Conservation (phyloP, 2,797 vertebrate species). For the Sternarchorhynchus goeldii region DNA sequence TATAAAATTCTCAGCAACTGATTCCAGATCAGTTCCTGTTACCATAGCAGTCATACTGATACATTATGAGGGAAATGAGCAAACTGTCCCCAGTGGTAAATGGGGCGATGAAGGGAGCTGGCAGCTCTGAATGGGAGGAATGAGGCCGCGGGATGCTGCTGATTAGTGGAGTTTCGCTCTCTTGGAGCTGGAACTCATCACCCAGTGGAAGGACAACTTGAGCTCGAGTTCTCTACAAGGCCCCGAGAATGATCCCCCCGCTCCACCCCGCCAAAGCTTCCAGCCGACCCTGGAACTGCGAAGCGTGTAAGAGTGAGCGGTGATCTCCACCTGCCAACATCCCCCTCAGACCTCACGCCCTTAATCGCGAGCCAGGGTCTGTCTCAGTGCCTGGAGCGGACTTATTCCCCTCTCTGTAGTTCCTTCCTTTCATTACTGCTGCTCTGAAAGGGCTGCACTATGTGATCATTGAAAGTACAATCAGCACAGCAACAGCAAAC, state of each 20-base stretch:
- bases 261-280: background rate
- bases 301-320: background rate
- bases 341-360: background rate
- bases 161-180: constrained; percentile 64
- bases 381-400: constrained; percentile 37
- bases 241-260: constrained; percentile 28
- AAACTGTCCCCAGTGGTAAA: constrained; percentile 37
- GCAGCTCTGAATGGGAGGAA: constrained; percentile 58
- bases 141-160: constrained; percentile 61
- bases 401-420: constrained; percentile 20
- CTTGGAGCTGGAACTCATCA: constrained; percentile 62
- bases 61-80: constrained; percentile 24
- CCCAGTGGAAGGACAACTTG: constrained; percentile 38
- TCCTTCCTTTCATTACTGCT: constrained; percentile 34
- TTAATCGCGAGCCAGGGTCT: constrained; percentile 29
- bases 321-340: constrained; percentile 3
- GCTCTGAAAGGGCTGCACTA: constrained; percentile 40
- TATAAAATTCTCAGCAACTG: constrained; percentile 36
- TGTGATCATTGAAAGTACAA: constrained; percentile 41
- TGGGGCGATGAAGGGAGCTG: constrained; percentile 69
- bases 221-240: constrained; percentile 33
- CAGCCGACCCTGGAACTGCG: constrained; percentile 12
- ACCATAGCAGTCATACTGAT: constrained; percentile 16
- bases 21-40: constrained; percentile 31
- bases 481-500: constrained; percentile 23